Conservation (phyloP, 2,888 invertebrate species). For the Tetranychus piercei region DNA sequence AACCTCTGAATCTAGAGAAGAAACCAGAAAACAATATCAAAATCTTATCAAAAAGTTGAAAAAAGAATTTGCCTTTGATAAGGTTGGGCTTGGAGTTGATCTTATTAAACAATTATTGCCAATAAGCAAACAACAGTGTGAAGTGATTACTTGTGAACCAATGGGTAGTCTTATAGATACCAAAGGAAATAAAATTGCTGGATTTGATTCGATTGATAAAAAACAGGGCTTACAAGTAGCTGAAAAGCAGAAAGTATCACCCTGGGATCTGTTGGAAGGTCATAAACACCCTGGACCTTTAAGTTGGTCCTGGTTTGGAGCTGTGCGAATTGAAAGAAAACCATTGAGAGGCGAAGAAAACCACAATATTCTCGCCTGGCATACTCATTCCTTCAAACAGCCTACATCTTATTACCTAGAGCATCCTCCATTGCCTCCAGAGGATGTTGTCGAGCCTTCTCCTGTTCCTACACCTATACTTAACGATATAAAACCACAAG, state of each 20-base stretch:
- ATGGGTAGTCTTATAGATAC: conserved; percentile 73
- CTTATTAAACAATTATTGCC: conserved; percentile 74
- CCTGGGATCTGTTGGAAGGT: conserved; percentile 90
- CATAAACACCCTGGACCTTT: conserved; percentile 84
- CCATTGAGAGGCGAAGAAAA: conserved; percentile 78
- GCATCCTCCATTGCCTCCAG: conserved; percentile 48
- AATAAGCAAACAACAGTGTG: conserved; percentile 65
- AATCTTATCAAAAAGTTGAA: conserved; percentile 79
- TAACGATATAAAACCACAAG: conserved; percentile 1
- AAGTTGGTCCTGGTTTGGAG: conserved; percentile 93
- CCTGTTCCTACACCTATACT: conserved; percentile 7
- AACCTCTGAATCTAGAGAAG: conserved; percentile 47
- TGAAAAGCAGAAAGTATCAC: conserved; percentile 77
- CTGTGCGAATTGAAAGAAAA: conserved; percentile 73
- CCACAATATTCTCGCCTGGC: conserved; percentile 67
- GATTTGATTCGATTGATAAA: conserved; percentile 77
- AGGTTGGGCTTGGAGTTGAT: conserved; percentile 29
- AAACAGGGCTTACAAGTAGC: conserved; percentile 71
- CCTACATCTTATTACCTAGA: conserved; percentile 69
- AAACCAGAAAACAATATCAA: conserved; percentile 76
- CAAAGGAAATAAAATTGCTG: conserved; percentile 78
- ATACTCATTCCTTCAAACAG: conserved; percentile 72
- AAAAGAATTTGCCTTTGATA: conserved; percentile 21
- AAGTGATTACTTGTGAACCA: conserved; percentile 79
- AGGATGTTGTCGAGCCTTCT: conserved; percentile 16